These are phyloP conservation scores for Stegodyphus dumicola DNA, from an alignment of 1,140 invertebrate genomes.

Conservation along the genomic window DNA sequence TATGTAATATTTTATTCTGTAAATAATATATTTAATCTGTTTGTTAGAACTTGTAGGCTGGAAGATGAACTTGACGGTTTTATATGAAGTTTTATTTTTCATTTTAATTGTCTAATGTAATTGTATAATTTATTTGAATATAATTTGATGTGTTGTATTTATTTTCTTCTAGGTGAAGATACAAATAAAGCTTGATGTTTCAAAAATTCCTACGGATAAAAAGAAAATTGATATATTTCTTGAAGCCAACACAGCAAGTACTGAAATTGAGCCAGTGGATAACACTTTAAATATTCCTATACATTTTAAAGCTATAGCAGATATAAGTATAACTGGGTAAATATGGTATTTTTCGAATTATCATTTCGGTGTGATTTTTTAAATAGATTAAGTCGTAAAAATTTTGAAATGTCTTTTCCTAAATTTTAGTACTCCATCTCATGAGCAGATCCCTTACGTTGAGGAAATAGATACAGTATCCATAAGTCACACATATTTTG, in stretches of 20 bases:
- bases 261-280: conserved; percentile 33
- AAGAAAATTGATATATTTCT: conserved; percentile 27
- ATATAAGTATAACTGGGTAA: conserved; percentile 55
- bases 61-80: no score
- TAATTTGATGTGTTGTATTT: no score
- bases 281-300: conserved; percentile 18
- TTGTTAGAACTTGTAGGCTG: no score
- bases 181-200: conserved; percentile 48
- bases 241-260: conserved; percentile 41
- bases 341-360: neutral
- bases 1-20: no score
- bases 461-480: conserved; percentile 8
- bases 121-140: no score
- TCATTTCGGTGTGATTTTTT: no score
- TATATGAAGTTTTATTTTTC: no score
- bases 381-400: no score
- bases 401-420: neutral
- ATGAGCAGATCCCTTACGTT: conserved; percentile 39
- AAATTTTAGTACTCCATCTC: conserved; percentile 13
- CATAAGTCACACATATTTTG: conserved; percentile 54
- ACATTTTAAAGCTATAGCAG: conserved; percentile 26
- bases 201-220: conserved; percentile 31
- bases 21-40: no score
- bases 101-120: no score
- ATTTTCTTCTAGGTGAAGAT: conserved; percentile 35